Base-by-base conservation (phyloP, 2,888 invertebrate genomes). In the Sarcophaga rosellei region DNA sequence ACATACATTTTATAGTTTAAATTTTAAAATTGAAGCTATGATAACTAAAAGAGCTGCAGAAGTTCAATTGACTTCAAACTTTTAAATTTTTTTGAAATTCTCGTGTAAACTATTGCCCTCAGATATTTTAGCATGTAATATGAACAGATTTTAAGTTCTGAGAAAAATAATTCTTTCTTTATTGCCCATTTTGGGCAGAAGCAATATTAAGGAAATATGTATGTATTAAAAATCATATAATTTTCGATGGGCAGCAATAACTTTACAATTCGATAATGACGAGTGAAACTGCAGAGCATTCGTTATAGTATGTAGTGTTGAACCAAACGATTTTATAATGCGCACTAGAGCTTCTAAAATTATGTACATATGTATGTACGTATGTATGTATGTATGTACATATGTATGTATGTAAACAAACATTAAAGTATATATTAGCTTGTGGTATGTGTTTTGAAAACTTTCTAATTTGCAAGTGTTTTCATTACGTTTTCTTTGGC, bases 381-480 rank as follows among this genome's bases (percentile, higher is more conserved):
- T 17, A 53, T 17, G 17, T 53, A 53, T 2, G 3, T 53, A 53
- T 53, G 4, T 53, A 15, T 17, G 2, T 47, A 47, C 11, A 17
- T 53, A 53, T 3, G 15, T 47, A 11, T 47, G 47, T 47, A 12
- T 47, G 6, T 15, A 47, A 0, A 25, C 4, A 35, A 6, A 35
- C 10, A 10, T 35, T 35, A 35, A 35, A 35, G 8, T 35, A 35
- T 35, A 35, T 35, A 35, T 2, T 35, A 35, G 35, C 35, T 35
- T 35, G 35, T 35, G 35, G 4, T 53, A 53, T 15, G 5, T 53
- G 17, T 53, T 53, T 15, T 12, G 5, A 53, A 62, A 68, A 74
- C 83, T 86, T 86, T 86, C 80, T 74, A 83, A 86, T 83, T 83
- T 77, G 76, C 76, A 73, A 81, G 63, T 81, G 70, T 57, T 74